Conservation (phyloP, 2,113 vertebrate species). For the Xiphophorus hellerii region DNA sequence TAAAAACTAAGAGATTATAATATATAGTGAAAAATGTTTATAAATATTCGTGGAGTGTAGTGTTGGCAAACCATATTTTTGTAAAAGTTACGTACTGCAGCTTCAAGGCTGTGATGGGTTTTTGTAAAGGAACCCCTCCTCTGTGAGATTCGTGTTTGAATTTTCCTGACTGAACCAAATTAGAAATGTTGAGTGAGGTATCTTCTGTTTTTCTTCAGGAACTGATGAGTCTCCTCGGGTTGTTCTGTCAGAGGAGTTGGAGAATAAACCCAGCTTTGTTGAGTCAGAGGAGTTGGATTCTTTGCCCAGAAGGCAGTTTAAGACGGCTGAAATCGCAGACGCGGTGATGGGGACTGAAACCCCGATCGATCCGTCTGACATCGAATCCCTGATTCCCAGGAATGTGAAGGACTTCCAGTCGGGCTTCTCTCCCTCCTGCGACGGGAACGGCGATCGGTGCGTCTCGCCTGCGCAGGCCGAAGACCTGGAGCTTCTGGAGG, state of each 20-base stretch:
- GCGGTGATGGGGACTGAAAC: constrained; percentile 81
- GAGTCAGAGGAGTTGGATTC: constrained; percentile 54
- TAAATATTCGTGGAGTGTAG: too few relatives aligned
- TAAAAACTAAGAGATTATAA: too few relatives aligned
- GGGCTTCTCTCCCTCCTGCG: constrained; percentile 58
- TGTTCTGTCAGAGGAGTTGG: constrained; percentile 51
- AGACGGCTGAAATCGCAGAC: constrained; percentile 84
- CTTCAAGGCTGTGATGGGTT: background rate
- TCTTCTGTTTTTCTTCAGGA: constrained; percentile 31
- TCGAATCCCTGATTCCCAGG: constrained; percentile 84
- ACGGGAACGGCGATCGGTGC: constrained; percentile 66
- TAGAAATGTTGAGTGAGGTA: background rate
- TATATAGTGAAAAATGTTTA: too few relatives aligned
- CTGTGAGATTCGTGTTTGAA: background rate
- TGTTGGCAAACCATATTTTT: too few relatives aligned
- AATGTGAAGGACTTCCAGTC: constrained; percentile 68
- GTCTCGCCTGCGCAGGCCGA: constrained; percentile 20
- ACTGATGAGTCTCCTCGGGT: constrained; percentile 44
- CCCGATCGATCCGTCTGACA: constrained; percentile 66
- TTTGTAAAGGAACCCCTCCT: background rate
- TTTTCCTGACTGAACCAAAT: background rate
- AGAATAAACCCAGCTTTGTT: constrained; percentile 72
- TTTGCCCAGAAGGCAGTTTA: constrained; percentile 75
- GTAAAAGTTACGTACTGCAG: too few relatives aligned
- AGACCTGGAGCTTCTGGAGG: constrained; percentile 28